Evolutionary conservation across 2,113 vertebrate genomes (phyloP).

Genomic region (Corythoichthys haematopterus): DNA sequence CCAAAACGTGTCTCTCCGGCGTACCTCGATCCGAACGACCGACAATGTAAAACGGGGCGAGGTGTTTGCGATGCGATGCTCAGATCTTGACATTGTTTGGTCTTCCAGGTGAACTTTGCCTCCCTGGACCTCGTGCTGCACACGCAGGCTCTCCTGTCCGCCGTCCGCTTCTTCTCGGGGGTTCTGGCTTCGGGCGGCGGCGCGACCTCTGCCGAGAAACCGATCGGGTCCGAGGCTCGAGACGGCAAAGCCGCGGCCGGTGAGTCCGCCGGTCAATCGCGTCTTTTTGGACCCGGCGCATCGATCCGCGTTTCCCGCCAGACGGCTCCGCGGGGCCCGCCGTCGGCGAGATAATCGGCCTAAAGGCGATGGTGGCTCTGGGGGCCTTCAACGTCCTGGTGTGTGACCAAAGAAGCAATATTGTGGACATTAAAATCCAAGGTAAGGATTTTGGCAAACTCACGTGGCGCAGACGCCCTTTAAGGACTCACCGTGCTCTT

Average conservation of each 20-base stretch:
- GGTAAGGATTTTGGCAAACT: slow-evolving; percentile 60
- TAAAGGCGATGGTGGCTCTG: slow-evolving; percentile 80
- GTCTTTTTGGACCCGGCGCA: background rate
- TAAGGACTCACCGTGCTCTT: fast-evolving
- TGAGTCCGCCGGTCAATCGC: slow-evolving; percentile 19
- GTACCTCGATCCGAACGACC: background rate
- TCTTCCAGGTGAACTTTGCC: slow-evolving; percentile 81
- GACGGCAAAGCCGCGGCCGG: slow-evolving; percentile 61
- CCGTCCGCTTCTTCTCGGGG: slow-evolving; percentile 81
- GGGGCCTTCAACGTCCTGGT: slow-evolving; percentile 82
- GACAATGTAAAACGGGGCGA: background rate
- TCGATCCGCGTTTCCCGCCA: slow-evolving; percentile 31
- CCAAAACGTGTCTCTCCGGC: no score
- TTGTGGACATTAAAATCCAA: slow-evolving; percentile 87
- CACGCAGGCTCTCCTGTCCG: slow-evolving; percentile 87
- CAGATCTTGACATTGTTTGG: background rate
- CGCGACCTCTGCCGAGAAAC: slow-evolving; percentile 55
- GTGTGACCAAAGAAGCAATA: slow-evolving; percentile 80
- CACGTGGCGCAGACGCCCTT: background rate
- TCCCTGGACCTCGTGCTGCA: slow-evolving; percentile 86
- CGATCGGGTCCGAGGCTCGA: slow-evolving; percentile 55
- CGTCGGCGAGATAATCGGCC: slow-evolving; percentile 69
- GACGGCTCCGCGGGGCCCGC: slow-evolving; percentile 46
- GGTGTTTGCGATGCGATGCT: background rate
- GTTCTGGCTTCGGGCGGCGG: slow-evolving; percentile 65